Percentiles rank a stretch among this genome's conserved stretches.
These are phyloP conservation scores for Acanthacorydalis orientalis DNA, from an alignment of 2,888 invertebrate species.

Conservation along the genomic window DNA sequence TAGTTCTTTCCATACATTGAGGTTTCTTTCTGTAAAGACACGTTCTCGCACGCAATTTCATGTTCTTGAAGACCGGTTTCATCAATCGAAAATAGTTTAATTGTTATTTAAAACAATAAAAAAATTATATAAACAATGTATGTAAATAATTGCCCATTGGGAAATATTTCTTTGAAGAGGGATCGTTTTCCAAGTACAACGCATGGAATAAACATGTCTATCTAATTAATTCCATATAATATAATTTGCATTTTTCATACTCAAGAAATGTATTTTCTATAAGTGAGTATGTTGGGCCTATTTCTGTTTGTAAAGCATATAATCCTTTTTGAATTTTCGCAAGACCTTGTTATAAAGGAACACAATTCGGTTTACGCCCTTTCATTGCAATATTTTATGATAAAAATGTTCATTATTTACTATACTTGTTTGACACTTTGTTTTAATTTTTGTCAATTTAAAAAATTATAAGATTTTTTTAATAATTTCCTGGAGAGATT, in stretches of 20 bases:
- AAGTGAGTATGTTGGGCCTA: constrained; percentile 15
- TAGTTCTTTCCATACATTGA: no score
- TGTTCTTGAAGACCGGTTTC: no score
- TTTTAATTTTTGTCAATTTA: no score
- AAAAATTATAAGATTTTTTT: no score
- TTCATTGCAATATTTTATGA: constrained; percentile 15
- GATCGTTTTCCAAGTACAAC: background rate
- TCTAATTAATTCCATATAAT: constrained; percentile 10
- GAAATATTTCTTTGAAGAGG: background rate
- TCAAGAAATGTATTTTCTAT: constrained; percentile 16
- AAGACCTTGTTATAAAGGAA: background rate
- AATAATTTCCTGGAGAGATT: no score
- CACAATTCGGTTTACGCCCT: constrained; percentile 14
- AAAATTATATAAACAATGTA: no score
- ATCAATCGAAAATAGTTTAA: no score
- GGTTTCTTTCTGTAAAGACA: no score
- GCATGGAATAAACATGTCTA: background rate
- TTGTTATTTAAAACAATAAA: no score
- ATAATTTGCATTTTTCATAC: constrained; percentile 19
- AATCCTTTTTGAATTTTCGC: constrained; percentile 6
- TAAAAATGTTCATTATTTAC: constrained; percentile 18
- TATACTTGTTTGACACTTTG: constrained; percentile 15
- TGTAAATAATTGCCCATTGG: no score
- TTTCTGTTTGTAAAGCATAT: constrained; percentile 15
- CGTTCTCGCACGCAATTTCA: no score